These are phyloP conservation scores for Staurois parvus DNA, from an alignment of 2,797 vertebrate species.

Conservation along the genomic window DNA sequence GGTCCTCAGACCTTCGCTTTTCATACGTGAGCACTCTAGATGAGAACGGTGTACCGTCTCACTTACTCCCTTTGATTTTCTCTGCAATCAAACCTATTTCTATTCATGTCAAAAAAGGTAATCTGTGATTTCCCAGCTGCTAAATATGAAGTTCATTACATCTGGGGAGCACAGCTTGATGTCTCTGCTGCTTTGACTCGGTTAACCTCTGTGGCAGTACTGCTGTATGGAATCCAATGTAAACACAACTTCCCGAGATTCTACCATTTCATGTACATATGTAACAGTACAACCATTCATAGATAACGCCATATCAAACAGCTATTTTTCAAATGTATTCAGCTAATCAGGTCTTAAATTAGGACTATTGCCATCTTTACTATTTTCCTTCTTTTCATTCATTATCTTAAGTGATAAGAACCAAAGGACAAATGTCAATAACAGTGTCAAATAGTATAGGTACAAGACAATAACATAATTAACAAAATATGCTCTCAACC, in stretches of 20 bases:
- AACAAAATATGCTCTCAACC: too few species aligned
- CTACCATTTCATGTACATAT: neutral
- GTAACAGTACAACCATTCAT: too few species aligned
- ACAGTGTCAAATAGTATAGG: too few species aligned
- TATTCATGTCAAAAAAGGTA: slow-evolving; percentile 17
- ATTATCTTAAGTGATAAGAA: neutral
- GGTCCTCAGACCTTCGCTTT: neutral
- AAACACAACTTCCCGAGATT: neutral
- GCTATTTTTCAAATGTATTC: too few species aligned
- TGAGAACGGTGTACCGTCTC: neutral
- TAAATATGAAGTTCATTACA: slow-evolving; percentile 46
- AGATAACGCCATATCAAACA: too few species aligned
- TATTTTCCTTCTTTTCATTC: neutral
- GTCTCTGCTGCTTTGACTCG: slow-evolving; percentile 13
- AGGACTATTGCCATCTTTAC: too few species aligned
- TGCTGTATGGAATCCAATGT: neutral
- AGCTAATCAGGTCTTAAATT: neutral
- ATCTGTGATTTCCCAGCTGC: slow-evolving; percentile 18
- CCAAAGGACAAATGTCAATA: neutral
- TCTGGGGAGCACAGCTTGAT: slow-evolving; percentile 30
- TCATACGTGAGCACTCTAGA: neutral
- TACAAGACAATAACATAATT: too few species aligned
- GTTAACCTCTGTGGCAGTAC: slow-evolving; percentile 26
- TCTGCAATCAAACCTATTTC: slow-evolving; percentile 29
- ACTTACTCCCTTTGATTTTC: slow-evolving; percentile 29